A percentile compares a stretch with the other conserved stretches of the same genome.
phyloP scores from a whole-genome alignment of 1,140 invertebrate genomes.

The Drosophila funebris region DNA sequence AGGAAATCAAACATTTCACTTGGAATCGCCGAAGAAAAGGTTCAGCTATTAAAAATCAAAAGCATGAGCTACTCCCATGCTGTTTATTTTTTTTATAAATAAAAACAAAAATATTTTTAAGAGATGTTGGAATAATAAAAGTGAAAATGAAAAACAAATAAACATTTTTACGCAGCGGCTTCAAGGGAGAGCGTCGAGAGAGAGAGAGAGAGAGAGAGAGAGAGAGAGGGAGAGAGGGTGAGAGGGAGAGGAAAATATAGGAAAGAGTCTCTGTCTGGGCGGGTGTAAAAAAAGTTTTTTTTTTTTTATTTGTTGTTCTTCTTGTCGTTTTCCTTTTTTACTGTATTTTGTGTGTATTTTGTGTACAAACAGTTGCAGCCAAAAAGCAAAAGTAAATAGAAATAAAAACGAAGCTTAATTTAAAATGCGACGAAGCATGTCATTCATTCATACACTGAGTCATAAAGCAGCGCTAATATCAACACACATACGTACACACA shows the following conservation, averaged over 20 bases:
- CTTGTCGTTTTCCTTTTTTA: neutral
- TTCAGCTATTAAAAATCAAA: slow-evolving; percentile 25
- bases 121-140: slow-evolving; percentile 74
- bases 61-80: slow-evolving; percentile 30
- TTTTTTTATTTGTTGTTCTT: slow-evolving; percentile 6
- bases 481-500: slow-evolving; percentile 1
- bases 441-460: slow-evolving; percentile 40
- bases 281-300: slow-evolving; percentile 40
- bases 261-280: slow-evolving; percentile 15
- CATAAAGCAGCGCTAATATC: slow-evolving; percentile 14
- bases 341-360: slow-evolving; percentile 14
- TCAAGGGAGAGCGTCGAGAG: too few relatives aligned
- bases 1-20: slow-evolving; percentile 74
- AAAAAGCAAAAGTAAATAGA: slow-evolving; percentile 77
- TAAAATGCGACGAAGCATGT: slow-evolving; percentile 78
- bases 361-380: slow-evolving; percentile 63
- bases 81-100: neutral
- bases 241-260: neutral
- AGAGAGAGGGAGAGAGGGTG: too few relatives aligned
- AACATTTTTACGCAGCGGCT: slow-evolving; percentile 33
- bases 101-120: slow-evolving; percentile 60
- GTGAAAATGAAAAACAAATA: slow-evolving; percentile 78
- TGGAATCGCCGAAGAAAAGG: slow-evolving; percentile 47
- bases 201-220: too few relatives aligned
- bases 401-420: slow-evolving; percentile 81